Percentiles rank a stretch among this genome's conserved stretches.
Conservation (phyloP, 2,797 vertebrate species). For the Toxotes lorentzi region DNA sequence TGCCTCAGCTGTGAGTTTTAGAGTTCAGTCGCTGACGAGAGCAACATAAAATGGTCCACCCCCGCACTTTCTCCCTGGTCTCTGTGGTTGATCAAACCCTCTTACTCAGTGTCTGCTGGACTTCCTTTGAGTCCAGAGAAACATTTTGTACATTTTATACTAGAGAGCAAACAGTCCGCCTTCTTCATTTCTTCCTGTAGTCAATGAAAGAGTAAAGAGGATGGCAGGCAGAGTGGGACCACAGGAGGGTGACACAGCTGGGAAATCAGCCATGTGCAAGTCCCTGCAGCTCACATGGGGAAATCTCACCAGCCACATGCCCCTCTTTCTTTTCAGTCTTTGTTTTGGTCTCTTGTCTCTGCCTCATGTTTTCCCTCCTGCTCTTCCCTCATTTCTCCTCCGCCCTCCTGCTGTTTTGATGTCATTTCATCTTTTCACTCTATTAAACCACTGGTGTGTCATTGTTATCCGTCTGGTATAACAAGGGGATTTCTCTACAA, state of each 20-base stretch:
- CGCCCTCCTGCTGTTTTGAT: conserved; percentile 21
- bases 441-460: conserved; percentile 29
- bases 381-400: not conserved
- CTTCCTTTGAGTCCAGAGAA: conserved; percentile 72
- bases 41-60: conserved; percentile 54
- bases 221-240: conserved; percentile 24
- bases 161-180: conserved; percentile 33
- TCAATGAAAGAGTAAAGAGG: conserved; percentile 31
- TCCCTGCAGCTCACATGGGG: conserved; percentile 32
- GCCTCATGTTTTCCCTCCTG: conserved; percentile 21
- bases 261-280: conserved; percentile 33
- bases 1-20: conserved; percentile 36
- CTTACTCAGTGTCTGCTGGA: conserved; percentile 81
- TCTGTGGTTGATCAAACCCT: conserved; percentile 63
- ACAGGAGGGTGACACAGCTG: conserved; percentile 59
- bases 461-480: conserved; percentile 34
- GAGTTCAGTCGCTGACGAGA: conserved; percentile 49
- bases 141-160: conserved; percentile 42
- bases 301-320: conserved; percentile 23
- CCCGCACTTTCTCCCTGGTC: conserved; percentile 56
- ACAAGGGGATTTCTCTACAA: conserved; percentile 29
- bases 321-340: conserved; percentile 24
- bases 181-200: conserved; percentile 32
- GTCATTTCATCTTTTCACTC: conserved; percentile 29
- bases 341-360: conserved; percentile 35